A percentile compares a stretch with the other conserved stretches of the same genome.
Conservation (phyloP, 2,888 invertebrate genomes). For the Drosophila flavopinicola region DNA sequence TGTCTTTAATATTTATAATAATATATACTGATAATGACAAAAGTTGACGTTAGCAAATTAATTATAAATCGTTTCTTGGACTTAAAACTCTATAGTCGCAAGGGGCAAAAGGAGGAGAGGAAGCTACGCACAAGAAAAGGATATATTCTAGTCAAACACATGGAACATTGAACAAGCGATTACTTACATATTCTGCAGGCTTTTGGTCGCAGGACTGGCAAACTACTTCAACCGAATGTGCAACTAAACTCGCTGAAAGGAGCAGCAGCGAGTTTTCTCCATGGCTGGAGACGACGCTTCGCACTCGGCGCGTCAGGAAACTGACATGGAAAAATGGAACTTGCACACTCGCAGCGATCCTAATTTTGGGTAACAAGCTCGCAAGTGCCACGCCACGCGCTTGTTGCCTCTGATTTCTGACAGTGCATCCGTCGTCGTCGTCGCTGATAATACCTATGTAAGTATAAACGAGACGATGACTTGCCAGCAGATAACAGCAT, state of each 20-base stretch:
- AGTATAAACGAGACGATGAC: slow-evolving; percentile 71
- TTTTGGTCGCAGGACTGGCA: slow-evolving; percentile 6
- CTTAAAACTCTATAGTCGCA: too few relatives aligned
- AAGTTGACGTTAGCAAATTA: too few relatives aligned
- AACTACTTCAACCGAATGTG: slow-evolving; percentile 34
- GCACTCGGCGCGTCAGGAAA: slow-evolving; percentile 44
- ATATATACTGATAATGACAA: too few relatives aligned
- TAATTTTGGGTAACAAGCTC: slow-evolving; percentile 44
- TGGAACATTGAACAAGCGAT: too few relatives aligned
- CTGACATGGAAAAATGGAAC: slow-evolving; percentile 66
- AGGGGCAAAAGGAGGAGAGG: too few relatives aligned
- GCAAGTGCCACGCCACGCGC: slow-evolving; percentile 6
- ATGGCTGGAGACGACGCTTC: slow-evolving; percentile 14
- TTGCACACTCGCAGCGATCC: slow-evolving; percentile 34
- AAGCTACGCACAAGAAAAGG: background rate
- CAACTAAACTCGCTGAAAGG: slow-evolving; percentile 19
- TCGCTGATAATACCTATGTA: slow-evolving; percentile 64
- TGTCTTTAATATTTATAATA: too few relatives aligned
- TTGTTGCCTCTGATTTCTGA: slow-evolving; percentile 12
- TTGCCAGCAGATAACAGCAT: slow-evolving; percentile 49
- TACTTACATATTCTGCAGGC: background rate
- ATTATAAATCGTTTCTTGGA: too few relatives aligned
- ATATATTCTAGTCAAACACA: background rate
- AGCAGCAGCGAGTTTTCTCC: slow-evolving; percentile 7
- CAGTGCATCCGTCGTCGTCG: slow-evolving; percentile 11